These are phyloP conservation scores for Phenganax subtilis DNA, from an alignment of 92 coral and sea anemone genomes.

Conservation along the genomic window DNA sequence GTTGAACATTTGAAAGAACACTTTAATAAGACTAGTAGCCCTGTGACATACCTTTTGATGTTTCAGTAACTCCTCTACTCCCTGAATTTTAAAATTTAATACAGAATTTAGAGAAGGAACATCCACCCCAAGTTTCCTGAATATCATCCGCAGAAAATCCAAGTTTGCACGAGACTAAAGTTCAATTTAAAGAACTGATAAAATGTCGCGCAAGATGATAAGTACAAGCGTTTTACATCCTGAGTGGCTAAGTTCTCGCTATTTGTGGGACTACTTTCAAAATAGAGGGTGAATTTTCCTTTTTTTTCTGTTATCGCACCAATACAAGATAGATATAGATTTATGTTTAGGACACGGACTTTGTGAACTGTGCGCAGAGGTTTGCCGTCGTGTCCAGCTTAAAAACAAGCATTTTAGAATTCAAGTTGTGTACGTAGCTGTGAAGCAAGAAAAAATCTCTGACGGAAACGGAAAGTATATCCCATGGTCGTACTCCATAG, in stretches of 20 bases:
- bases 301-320: too few species aligned
- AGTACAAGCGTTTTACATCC: too few species aligned
- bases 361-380: too few species aligned
- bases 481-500: background rate
- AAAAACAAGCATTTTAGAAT: background rate
- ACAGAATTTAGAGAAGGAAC: slow-evolving; percentile 7
- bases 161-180: slow-evolving; percentile 6
- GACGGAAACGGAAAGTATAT: too few species aligned
- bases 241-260: too few species aligned
- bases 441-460: background rate
- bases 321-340: too few species aligned
- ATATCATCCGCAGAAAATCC: slow-evolving; percentile 14
- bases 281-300: background rate
- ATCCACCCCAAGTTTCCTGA: slow-evolving; percentile 1
- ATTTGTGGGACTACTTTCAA: background rate
- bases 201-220: too few species aligned
- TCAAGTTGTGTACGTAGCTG: background rate
- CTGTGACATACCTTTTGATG: background rate
- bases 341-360: too few species aligned
- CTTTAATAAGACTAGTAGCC: background rate
- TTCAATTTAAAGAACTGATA: too few species aligned
- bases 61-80: background rate
- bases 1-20: background rate
- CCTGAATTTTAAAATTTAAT: background rate
- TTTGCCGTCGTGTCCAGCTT: too few species aligned